Evolutionary conservation across 1,140 invertebrate genomes (phyloP), one percentile per base, ranked within the genome.

Genomic region (Reticulitermes speratus): DNA sequence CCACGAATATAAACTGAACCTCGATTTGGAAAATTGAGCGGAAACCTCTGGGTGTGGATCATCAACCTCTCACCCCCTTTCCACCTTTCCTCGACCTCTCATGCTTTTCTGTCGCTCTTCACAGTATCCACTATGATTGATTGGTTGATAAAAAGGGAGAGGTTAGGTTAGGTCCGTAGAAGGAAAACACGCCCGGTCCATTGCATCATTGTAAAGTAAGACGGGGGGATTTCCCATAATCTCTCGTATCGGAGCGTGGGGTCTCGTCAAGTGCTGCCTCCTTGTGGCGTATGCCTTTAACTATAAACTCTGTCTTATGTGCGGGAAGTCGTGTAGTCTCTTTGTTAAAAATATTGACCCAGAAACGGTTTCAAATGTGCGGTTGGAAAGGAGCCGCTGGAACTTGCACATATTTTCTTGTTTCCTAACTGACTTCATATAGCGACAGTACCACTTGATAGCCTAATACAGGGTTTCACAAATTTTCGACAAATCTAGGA

Each of bases 71-170:
- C 65, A 11, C n/a, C 65, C 65, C 65, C 65, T 75, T 25, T 2
- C 65, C 65, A 8, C 65, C 52, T 21, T 19, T 55, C 14, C 65
- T 75, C 48, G 48, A 48, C 82, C 38, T 44, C 82, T 30, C 82
- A 8, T 30, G 65, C 65, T 75, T 75, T 75, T 30, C 25, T 75
- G 8, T 25, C 65, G 25, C 65, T 16, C 65, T 30, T 75, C 65
- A 30, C 65, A 12, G 48, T 84, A 84, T 84, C 83, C 83, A 84
- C 83, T 84, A 84, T 84, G 83, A 84, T 84, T 84, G 83, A 84
- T 84, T 84, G 83, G 83, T 84, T 84, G 83, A 84, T 84, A 84
- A 84, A 84, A 52, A 84, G 83, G 25, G 83, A 84, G 83, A 84
- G 83, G 48, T 52, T 45, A 52, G 48, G 83, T 45, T 75, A 75